Conservation (phyloP, 2,888 invertebrate genomes). For the Pyrrhopygopsis socrates region DNA sequence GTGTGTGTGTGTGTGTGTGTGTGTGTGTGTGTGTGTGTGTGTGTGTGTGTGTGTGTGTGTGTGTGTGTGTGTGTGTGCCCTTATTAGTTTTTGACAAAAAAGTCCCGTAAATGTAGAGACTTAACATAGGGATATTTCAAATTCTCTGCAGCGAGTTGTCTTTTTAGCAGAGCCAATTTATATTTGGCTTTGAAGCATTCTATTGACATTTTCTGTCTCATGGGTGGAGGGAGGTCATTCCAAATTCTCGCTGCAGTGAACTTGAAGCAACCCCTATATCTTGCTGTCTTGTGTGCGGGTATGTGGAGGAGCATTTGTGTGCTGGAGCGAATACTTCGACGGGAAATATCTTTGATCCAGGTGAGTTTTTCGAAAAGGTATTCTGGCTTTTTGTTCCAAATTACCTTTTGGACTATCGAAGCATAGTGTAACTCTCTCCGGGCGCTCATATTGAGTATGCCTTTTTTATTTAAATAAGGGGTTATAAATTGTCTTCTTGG, state of each 20-base stretch:
- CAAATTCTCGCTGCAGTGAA: background rate
- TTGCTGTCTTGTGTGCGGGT: background rate
- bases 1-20: no score
- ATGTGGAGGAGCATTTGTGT: background rate
- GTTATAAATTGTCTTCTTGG: background rate
- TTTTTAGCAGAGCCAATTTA: background rate
- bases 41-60: no score
- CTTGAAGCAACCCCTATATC: background rate
- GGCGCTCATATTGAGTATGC: constrained; percentile 10
- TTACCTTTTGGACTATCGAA: no score
- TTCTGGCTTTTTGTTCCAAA: no score
- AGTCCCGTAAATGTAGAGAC: no score
- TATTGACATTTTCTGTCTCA: background rate
- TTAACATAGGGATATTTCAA: background rate
- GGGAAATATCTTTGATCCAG: background rate
- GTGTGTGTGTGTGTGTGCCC: no score
- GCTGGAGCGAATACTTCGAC: background rate
- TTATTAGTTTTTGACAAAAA: no score
- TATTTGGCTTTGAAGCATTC: no score
- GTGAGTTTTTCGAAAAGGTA: background rate
- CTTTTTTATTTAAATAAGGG: constrained; percentile 8
- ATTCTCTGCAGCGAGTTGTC: constrained; percentile 2
- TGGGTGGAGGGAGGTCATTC: background rate
- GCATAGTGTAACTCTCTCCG: constrained; percentile 25
- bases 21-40: no score